Evolutionary conservation across 1,140 invertebrate species (phyloP).

Genomic region (Drosophila tani): DNA sequence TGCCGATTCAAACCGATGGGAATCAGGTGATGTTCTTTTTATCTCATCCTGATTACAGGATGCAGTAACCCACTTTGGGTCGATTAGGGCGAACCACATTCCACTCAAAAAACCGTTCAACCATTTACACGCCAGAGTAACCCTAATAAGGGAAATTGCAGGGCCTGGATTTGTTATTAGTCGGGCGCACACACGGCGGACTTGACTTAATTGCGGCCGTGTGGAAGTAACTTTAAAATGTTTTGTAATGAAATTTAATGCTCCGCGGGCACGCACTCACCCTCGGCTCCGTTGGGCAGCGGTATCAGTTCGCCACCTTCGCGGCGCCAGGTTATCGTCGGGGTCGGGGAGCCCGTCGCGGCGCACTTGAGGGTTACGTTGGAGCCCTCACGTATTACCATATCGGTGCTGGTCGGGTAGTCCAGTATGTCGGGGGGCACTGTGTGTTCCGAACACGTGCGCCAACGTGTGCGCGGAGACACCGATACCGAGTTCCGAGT

Average conservation of each 20-base stretch:
- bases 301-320: slow-evolving; percentile 91
- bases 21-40: background rate
- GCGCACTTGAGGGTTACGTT: slow-evolving; percentile 94
- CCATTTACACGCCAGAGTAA: slow-evolving; percentile 14
- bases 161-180: slow-evolving; percentile 22
- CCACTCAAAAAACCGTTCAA: slow-evolving; percentile 13
- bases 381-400: slow-evolving; percentile 93
- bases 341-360: slow-evolving; percentile 92
- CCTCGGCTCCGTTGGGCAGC: slow-evolving; percentile 87
- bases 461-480: slow-evolving; percentile 33
- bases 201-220: slow-evolving; percentile 37
- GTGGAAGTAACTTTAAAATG: slow-evolving; percentile 49
- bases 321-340: slow-evolving; percentile 92
- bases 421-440: slow-evolving; percentile 95
- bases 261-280: slow-evolving; percentile 84
- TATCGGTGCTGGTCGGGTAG: slow-evolving; percentile 93
- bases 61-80: background rate
- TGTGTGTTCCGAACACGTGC: slow-evolving; percentile 80
- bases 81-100: slow-evolving; percentile 9
- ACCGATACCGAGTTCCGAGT: slow-evolving; percentile 47
- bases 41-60: slow-evolving; percentile 6
- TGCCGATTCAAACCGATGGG: background rate
- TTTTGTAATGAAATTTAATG: slow-evolving; percentile 60
- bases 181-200: background rate
- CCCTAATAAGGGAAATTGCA: slow-evolving; percentile 44